Base-by-base conservation (phyloP, 2,797 vertebrate species). In the Knipowitschia caucasica region DNA sequence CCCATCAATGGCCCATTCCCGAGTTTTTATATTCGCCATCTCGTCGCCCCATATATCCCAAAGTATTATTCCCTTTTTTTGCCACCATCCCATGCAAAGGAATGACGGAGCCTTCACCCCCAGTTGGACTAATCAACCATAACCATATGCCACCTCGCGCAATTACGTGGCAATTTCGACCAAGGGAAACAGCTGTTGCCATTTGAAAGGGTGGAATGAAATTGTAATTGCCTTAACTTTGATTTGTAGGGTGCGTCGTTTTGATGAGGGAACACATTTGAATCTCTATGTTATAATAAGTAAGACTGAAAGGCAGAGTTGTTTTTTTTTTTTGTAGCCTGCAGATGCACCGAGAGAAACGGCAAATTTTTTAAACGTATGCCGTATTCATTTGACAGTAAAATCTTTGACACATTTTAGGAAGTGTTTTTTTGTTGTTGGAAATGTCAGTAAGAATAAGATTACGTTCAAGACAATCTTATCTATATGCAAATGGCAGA, bases 191-290 rank as follows among this genome's bases (percentile, higher is more conserved):
- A 90, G 85, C 89, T 91, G 87, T 88, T 87, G 80, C 79, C 81
- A 77, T 87, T 88, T 85, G 77, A 83, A 86, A 88, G 74, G 76
- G 72, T 66, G 67, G 82, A 78, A 84, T 80, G 79, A 77, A 77
- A 82, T 79, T 84, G 73, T 86, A 87, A 91, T 88, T 90, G 85
- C 83, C 73, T 80, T 79, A 82, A 83, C 83, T 88, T 89, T 91
- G 88, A 91, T 90, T 90, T 88, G 86, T 86, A 61, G 63, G 62
- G 64, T 73, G 78, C 82, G 87, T 85, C 80, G 73, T 67, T 80
- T 85, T 82, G 81, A 86, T 79, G 80, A 79, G 82, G 34, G 72
- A 83, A 74, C 63, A 65, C 67, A 67, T 84, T 86, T 69, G 78
- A 66, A 73, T 77, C 69, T 80, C 86, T 78, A 73, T 76, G 73